Percentiles rank a stretch among this genome's conserved stretches.
phyloP scores from a whole-genome alignment of 2,797 vertebrate species.

The Emydoidea blandingii region DNA sequence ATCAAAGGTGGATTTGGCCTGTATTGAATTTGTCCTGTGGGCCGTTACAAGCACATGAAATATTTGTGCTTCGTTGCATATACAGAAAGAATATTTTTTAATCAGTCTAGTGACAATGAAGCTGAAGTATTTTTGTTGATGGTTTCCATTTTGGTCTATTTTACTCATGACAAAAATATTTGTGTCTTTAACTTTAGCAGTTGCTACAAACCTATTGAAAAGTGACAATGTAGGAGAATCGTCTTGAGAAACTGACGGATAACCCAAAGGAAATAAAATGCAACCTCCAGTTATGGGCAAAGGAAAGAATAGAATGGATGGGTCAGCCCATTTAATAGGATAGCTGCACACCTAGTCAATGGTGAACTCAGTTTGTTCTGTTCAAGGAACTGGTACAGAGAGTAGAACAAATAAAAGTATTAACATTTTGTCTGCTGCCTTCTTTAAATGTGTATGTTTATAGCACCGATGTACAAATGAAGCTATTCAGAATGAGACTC shows the following conservation, averaged over 20 bases:
- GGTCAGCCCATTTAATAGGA: neutral
- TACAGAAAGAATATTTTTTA: neutral
- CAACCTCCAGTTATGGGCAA: neutral
- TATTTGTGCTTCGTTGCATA: neutral
- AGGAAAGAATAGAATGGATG: neutral
- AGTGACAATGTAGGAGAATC: neutral
- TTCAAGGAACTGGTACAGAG: neutral
- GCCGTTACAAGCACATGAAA: neutral
- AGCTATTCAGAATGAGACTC: neutral
- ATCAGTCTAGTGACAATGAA: neutral
- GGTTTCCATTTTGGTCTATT: neutral
- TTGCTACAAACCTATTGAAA: neutral
- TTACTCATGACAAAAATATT: neutral
- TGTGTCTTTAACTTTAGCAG: neutral
- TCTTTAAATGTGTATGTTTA: neutral
- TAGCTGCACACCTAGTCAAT: neutral
- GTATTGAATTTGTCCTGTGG: neutral
- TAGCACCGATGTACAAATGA: neutral
- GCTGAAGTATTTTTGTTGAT: neutral
- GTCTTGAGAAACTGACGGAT: neutral
- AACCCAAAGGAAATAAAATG: neutral
- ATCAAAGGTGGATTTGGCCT: neutral
- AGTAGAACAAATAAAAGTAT: neutral
- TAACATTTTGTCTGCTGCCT: neutral
- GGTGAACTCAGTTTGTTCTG: neutral